Base-by-base conservation (phyloP, 64 coral and sea anemone genomes). In the Astreopora myriophthalma region DNA sequence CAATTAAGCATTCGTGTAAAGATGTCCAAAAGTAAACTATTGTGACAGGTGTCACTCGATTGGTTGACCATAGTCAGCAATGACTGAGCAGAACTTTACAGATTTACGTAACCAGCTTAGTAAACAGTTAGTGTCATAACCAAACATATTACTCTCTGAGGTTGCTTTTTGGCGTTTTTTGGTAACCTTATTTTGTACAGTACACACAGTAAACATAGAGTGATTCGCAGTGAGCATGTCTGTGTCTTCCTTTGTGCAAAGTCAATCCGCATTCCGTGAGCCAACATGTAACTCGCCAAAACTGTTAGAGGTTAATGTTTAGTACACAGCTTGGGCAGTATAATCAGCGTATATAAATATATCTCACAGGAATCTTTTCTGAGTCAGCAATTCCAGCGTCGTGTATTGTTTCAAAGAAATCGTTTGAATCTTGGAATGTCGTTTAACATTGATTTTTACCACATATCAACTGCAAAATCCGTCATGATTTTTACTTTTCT, bases 31-130 rank as follows among this genome's bases (percentile, higher is more conserved):
- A 35, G 2, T 37, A 83, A 83, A 83, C 20, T 64, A 83, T 64
- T 33, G 8, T 64, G 79, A 65, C 79, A 83, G 20, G 36, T 35
- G 57, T 83, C 79, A 83, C n/a, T 83, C 1, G 25, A 29, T 60
- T 64, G 9, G 24, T 11, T 83, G 9, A 12, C 22, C 61, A 37
- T 25, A n/a, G 22, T 23, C 30, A 64, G 79, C 55, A 83, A n/a
- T 39, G n/a, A n/a, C n/a, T n/a, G 49, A 14, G 13, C 27, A 80
- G 17, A 30, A 13, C 49, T 60, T 1, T 9, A 16, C 79, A 10
- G 52, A 38, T 64, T 39, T 25, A 64, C 52, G 52, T 83, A 36
- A 83, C 39, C 33, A 83, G 7, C 32, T 12, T 11, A 65, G 33
- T 11, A 83, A 83, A 83, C 57, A 37, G 19, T 37, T 1, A 55